These are phyloP conservation scores for Lochmaea capreae DNA, from an alignment of 2,888 invertebrate species.

Conservation along the genomic window DNA sequence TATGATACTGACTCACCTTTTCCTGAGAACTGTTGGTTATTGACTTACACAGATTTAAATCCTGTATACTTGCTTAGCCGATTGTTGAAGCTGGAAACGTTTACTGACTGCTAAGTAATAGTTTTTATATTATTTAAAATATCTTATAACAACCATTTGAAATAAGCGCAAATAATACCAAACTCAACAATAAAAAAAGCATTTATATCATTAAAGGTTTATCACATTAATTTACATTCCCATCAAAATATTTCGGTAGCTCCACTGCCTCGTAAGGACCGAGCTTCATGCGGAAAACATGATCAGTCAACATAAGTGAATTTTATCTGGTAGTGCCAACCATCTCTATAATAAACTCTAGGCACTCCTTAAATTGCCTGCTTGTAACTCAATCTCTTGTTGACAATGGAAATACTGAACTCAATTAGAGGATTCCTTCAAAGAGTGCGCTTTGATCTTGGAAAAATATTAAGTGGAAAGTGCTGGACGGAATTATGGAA, in stretches of 20 bases:
- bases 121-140: too few species aligned
- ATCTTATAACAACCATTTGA: too few species aligned
- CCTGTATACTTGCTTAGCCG: too few species aligned
- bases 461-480: constrained; percentile 40
- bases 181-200: too few species aligned
- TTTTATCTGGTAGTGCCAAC: constrained; percentile 55
- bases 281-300: constrained; percentile 57
- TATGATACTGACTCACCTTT: too few species aligned
- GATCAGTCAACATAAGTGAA: constrained; percentile 61
- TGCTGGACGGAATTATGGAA: constrained; percentile 31
- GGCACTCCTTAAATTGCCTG: constrained; percentile 52
- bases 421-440: constrained; percentile 51
- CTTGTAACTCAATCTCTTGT: constrained; percentile 53
- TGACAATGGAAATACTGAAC: constrained; percentile 52
- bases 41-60: too few species aligned
- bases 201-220: too few species aligned
- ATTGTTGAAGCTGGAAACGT: too few species aligned
- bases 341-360: constrained; percentile 54
- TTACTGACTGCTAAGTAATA: too few species aligned
- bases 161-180: too few species aligned
- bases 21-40: too few species aligned
- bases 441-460: constrained; percentile 43
- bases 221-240: not conserved
- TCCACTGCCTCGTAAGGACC: constrained; percentile 47
- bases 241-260: not conserved